A percentile compares a stretch with the other conserved stretches of the same genome.
Conservation (phyloP, 2,888 invertebrate genomes). For the Aproaerema taeniolella region DNA sequence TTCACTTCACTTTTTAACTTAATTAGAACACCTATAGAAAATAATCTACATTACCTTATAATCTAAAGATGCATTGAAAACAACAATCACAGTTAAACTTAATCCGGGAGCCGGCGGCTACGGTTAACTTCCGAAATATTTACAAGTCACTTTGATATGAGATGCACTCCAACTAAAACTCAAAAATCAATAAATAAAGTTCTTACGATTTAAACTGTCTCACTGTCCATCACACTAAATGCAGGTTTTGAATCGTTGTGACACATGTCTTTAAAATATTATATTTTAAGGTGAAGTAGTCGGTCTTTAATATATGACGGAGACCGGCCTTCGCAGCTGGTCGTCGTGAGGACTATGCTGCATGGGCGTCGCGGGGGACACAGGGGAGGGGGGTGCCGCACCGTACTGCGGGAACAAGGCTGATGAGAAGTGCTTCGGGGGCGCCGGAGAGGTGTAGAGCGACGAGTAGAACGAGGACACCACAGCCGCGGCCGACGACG, state of each 20-base stretch:
- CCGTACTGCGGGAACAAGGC: conserved; percentile 75
- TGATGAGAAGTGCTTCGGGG: conserved; percentile 72
- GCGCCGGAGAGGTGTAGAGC: conserved; percentile 77
- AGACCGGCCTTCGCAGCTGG: conserved; percentile 82
- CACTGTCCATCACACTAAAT: conserved; percentile 52
- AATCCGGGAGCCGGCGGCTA: conserved; percentile 39
- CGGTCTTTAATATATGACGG: conserved; percentile 82
- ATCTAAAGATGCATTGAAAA: conserved; percentile 55
- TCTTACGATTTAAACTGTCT: conserved; percentile 32
- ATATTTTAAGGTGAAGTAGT: conserved; percentile 60
- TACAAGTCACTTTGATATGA: conserved; percentile 67
- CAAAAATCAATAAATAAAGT: conserved; percentile 65
- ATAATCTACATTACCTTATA: conserved; percentile 63
- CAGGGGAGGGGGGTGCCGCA: conserved; percentile 62
- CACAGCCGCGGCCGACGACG: conserved; percentile 75
- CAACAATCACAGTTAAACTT: conserved; percentile 69
- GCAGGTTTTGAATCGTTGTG: conserved; percentile 21
- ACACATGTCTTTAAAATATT: conserved; percentile 45
- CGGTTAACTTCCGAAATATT: conserved; percentile 42
- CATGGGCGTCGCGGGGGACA: conserved; percentile 60
- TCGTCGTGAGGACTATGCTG: conserved; percentile 75
- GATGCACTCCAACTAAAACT: conserved; percentile 53
- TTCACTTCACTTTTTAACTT: conserved; percentile 51
- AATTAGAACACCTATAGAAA: conserved; percentile 52
- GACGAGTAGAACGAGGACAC: conserved; percentile 84